phyloP scores from a whole-genome alignment of 2,113 vertebrate genomes.

The Raja brachyura region DNA sequence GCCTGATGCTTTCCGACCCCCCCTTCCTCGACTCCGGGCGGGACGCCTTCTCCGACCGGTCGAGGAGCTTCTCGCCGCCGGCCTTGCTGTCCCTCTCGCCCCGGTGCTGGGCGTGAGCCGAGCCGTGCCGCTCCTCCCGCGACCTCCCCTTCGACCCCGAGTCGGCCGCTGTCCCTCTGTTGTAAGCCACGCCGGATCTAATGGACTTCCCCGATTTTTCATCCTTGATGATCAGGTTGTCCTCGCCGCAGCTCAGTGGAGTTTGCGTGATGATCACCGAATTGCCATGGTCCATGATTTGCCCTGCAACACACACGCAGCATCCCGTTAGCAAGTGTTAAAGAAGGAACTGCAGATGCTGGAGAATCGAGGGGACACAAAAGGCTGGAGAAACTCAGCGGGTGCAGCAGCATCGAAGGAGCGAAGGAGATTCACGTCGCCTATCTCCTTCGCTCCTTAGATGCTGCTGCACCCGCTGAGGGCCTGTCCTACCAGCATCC shows the following conservation, averaged over 20 bases:
- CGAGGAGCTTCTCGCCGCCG: neutral
- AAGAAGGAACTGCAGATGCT: no score
- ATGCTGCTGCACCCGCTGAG: no score
- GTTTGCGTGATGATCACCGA: neutral
- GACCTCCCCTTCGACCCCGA: neutral
- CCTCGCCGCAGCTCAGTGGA: neutral
- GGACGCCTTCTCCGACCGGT: neutral
- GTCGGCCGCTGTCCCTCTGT: neutral
- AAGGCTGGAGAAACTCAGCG: no score
- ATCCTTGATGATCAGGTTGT: neutral
- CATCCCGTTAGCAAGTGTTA: neutral
- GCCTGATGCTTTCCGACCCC: neutral
- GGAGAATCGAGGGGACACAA: no score
- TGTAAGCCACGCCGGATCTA: neutral
- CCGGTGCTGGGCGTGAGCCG: neutral
- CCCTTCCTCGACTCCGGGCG: neutral
- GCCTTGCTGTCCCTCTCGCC: slow-evolving; percentile 8
- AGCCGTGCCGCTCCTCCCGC: neutral
- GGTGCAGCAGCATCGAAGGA: no score
- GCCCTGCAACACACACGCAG: neutral
- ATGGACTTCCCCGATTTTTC: neutral
- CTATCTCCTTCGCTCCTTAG: no score
- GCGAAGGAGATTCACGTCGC: no score
- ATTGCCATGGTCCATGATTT: neutral
- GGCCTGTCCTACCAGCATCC: no score